Conservation (phyloP, 2,888 invertebrate genomes). For the Pheosia tremula region DNA sequence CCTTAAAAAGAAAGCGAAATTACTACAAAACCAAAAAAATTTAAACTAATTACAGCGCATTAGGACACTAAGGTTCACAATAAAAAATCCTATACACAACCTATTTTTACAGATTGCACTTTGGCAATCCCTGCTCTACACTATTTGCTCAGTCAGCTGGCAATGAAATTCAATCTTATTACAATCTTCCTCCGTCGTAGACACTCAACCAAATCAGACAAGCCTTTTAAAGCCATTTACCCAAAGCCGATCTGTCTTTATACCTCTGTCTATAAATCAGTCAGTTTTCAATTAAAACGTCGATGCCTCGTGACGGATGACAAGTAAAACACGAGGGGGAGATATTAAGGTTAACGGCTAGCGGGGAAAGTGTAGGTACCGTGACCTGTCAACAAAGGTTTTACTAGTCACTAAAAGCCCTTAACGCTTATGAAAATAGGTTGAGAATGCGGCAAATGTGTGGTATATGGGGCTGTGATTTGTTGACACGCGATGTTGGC, state of each 20-base stretch:
- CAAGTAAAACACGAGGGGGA: slow-evolving; percentile 41
- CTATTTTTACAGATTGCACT: too few species aligned
- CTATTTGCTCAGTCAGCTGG: too few species aligned
- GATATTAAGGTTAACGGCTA: slow-evolving; percentile 45
- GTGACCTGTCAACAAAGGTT: slow-evolving; percentile 51
- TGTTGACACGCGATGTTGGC: background rate
- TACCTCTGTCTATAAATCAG: slow-evolving; percentile 36
- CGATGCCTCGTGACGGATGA: slow-evolving; percentile 35
- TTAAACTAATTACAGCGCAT: too few species aligned
- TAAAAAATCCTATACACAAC: too few species aligned
- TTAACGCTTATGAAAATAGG: slow-evolving; percentile 20
- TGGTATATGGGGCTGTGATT: background rate
- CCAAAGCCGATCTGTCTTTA: slow-evolving; percentile 22
- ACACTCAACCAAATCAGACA: slow-evolving; percentile 21
- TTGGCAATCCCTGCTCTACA: too few species aligned
- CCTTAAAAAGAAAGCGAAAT: slow-evolving; percentile 8
- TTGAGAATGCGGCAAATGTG: slow-evolving; percentile 15
- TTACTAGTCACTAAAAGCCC: slow-evolving; percentile 17
- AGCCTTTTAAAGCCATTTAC: slow-evolving; percentile 35
- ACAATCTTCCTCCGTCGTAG: background rate
- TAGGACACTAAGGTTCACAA: too few species aligned
- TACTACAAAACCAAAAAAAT: background rate
- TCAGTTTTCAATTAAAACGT: slow-evolving; percentile 44
- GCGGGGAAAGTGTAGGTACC: slow-evolving; percentile 32
- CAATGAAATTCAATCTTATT: too few species aligned